Percentiles rank a stretch among this genome's conserved stretches.
Evolutionary conservation across 2,888 invertebrate genomes (phyloP).

Genomic region (Eilema depressum): DNA sequence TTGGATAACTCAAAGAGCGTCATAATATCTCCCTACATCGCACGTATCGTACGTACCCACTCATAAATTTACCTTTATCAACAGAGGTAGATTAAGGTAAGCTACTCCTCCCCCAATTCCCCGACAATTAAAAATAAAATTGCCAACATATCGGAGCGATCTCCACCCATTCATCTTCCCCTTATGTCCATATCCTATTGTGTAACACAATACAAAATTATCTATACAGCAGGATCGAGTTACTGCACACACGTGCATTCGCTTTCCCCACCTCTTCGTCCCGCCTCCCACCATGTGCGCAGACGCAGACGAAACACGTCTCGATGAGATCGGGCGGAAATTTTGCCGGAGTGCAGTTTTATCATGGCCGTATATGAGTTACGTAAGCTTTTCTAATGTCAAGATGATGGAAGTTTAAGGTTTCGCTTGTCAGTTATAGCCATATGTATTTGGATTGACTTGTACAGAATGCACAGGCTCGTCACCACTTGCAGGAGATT

Average conservation of each 20-base stretch:
- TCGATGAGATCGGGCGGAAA: conserved; percentile 47
- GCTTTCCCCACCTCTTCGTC: conserved; percentile 25
- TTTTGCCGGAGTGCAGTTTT: conserved; percentile 53
- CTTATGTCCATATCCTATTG: conserved; percentile 43
- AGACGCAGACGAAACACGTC: conserved; percentile 47
- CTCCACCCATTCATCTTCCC: conserved; percentile 59
- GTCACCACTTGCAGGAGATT: background rate
- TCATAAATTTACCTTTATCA: background rate
- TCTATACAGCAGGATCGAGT: conserved; percentile 67
- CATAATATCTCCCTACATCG: too few relatives aligned
- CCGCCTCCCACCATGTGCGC: conserved; percentile 40
- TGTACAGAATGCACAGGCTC: background rate
- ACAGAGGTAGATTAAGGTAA: conserved; percentile 9
- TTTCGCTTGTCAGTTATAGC: conserved; percentile 29
- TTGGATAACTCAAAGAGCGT: too few relatives aligned
- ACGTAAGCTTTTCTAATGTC: conserved; percentile 49
- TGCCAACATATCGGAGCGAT: conserved; percentile 43
- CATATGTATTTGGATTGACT: background rate
- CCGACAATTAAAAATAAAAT: conserved; percentile 44
- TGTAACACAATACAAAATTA: conserved; percentile 68
- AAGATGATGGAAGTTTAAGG: conserved; percentile 55
- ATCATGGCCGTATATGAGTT: conserved; percentile 46
- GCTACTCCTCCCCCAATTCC: conserved; percentile 19
- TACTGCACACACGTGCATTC: conserved; percentile 72
- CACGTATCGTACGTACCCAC: background rate